Evolutionary conservation across 2,113 vertebrate genomes (phyloP).

Genomic region (Aegithalos caudatus): DNA sequence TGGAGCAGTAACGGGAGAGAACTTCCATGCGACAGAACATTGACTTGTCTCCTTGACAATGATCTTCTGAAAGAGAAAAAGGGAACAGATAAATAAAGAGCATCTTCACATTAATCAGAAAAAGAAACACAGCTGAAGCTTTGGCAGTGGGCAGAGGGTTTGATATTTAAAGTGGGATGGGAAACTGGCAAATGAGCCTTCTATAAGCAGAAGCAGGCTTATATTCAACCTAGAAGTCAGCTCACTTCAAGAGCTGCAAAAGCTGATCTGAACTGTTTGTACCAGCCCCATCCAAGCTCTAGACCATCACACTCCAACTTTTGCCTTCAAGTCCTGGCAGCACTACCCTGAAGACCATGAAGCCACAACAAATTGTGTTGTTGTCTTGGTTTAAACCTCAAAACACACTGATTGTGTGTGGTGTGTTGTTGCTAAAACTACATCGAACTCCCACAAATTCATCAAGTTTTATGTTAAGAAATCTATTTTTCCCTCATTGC

Average conservation of each 20-base stretch:
- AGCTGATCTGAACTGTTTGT: neutral
- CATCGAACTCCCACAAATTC: neutral
- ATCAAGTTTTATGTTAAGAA: neutral
- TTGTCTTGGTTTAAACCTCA: neutral
- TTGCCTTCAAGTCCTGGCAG: neutral
- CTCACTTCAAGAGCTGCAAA: neutral
- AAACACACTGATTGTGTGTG: neutral
- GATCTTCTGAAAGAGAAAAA: constrained; percentile 87
- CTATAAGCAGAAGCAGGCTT: constrained; percentile 7
- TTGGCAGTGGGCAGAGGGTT: constrained; percentile 32
- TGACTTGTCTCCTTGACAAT: constrained; percentile 91
- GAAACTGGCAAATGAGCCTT: constrained; percentile 4
- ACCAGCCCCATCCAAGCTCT: neutral
- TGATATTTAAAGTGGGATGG: neutral
- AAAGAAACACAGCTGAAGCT: constrained; percentile 48
- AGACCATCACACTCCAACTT: neutral
- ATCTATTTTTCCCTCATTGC: neutral
- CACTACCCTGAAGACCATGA: accelerated
- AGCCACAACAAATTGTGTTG: neutral
- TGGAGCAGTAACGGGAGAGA: constrained; percentile 87
- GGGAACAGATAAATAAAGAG: constrained; percentile 59
- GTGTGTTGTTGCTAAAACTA: neutral
- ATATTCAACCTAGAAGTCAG: neutral
- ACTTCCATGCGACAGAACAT: constrained; percentile 91
- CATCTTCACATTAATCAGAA: neutral